Conservation (phyloP, 2,888 invertebrate genomes). For the Anaspis maculata region DNA sequence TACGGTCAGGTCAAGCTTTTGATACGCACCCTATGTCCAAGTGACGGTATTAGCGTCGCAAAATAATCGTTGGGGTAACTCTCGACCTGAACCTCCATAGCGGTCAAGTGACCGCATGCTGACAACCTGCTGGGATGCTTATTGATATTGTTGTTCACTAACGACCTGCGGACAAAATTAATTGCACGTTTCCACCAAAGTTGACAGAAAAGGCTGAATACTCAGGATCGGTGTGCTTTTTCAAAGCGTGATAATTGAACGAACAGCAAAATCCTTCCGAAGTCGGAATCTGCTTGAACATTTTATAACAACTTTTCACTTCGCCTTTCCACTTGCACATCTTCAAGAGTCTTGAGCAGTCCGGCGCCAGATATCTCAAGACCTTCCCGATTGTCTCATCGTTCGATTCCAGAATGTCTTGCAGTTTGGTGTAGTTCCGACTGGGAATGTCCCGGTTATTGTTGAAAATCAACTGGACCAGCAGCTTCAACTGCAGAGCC, state of each 20-base stretch:
- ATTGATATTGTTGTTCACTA: no score
- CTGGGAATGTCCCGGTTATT: no score
- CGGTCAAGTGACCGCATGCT: slow-evolving; percentile 61
- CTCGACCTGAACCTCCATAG: slow-evolving; percentile 52
- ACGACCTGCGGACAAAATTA: no score
- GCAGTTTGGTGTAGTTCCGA: slow-evolving; percentile 15
- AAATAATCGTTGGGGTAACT: slow-evolving; percentile 53
- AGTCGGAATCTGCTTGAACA: slow-evolving; percentile 30
- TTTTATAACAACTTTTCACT: slow-evolving; percentile 24
- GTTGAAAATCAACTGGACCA: no score
- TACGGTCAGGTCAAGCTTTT: no score
- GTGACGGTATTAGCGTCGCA: slow-evolving; percentile 51
- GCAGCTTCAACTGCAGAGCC: no score
- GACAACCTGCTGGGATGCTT: slow-evolving; percentile 56
- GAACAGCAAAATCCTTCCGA: slow-evolving; percentile 50
- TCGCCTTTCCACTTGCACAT: slow-evolving; percentile 34
- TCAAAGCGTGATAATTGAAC: slow-evolving; percentile 52
- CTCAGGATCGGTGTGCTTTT: slow-evolving; percentile 29
- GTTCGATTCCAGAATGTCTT: slow-evolving; percentile 21
- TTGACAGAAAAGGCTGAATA: no score
- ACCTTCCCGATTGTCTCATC: slow-evolving; percentile 14
- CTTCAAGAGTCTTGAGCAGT: slow-evolving; percentile 25
- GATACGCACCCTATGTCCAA: slow-evolving; percentile 55
- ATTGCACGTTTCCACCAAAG: no score
- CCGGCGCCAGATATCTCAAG: slow-evolving; percentile 18